A percentile compares a stretch with the other conserved stretches of the same genome.
These are phyloP conservation scores for Dasypolia templi DNA, from an alignment of 2,888 invertebrate species.

Conservation along the genomic window DNA sequence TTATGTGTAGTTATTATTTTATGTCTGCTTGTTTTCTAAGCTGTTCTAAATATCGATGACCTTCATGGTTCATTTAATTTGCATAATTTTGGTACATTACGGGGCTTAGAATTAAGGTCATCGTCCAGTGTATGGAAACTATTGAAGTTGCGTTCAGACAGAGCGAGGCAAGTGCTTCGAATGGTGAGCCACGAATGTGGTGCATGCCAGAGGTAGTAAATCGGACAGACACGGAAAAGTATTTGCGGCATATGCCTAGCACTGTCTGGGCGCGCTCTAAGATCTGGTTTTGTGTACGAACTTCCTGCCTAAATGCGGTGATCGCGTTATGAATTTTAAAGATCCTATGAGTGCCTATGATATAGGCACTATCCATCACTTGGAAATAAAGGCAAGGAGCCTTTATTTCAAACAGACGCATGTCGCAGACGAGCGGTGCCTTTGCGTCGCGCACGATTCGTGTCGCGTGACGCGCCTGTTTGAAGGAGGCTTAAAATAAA, in stretches of 20 bases:
- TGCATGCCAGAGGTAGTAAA: not conserved
- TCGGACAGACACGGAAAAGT: too few species aligned
- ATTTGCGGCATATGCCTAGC: not conserved
- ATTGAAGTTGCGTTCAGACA: not conserved
- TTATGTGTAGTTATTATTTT: not conserved
- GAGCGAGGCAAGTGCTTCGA: not conserved
- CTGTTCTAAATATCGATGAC: not conserved
- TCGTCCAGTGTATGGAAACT: not conserved
- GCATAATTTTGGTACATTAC: not conserved
- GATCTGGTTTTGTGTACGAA: not conserved
- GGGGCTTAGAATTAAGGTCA: not conserved
- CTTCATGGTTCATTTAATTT: conserved; percentile 31
- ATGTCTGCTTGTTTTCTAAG: not conserved
- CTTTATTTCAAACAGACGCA: too few species aligned
- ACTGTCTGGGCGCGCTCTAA: not conserved
- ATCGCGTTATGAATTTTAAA: not conserved
- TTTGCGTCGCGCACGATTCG: too few species aligned
- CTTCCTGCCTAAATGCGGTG: not conserved
- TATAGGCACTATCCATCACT: too few species aligned
- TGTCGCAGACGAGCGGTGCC: too few species aligned
- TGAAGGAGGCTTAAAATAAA: too few species aligned
- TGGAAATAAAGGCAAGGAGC: too few species aligned
- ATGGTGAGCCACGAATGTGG: not conserved
- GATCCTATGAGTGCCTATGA: not conserved
- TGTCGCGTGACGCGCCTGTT: too few species aligned